Evolutionary conservation across 2,797 vertebrate genomes (phyloP).

Genomic region (Labroides dimidiatus): DNA sequence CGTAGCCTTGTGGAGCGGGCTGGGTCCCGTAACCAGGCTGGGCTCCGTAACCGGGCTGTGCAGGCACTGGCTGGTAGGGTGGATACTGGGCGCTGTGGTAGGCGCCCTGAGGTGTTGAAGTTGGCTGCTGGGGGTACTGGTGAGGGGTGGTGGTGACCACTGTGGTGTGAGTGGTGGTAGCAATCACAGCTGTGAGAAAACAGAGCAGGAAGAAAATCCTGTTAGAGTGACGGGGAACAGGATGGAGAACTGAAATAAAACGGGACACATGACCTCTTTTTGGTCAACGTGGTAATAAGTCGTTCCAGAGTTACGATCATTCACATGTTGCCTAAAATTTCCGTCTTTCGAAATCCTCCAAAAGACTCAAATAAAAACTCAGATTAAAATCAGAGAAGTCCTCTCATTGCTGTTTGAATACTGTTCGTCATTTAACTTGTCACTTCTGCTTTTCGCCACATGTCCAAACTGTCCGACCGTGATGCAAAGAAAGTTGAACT

Average conservation of each 20-base stretch:
- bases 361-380: no score
- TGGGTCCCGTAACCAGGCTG: conserved; percentile 56
- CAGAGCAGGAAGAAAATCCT: background rate
- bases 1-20: conserved; percentile 59
- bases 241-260: no score
- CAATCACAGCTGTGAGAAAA: conserved; percentile 72
- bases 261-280: background rate
- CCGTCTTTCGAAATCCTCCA: no score
- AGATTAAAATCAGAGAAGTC: no score
- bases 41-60: conserved; percentile 67
- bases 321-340: no score
- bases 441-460: conserved; percentile 15
- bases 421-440: background rate
- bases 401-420: no score
- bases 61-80: conserved; percentile 76
- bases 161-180: conserved; percentile 79
- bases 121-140: conserved; percentile 76
- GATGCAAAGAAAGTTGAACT: background rate
- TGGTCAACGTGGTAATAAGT: no score
- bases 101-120: conserved; percentile 19
- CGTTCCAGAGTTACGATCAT: no score
- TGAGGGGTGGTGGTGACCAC: conserved; percentile 66
- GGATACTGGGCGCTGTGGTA: conserved; percentile 72
- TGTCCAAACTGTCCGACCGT: background rate
- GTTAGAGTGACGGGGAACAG: no score